Conservation (phyloP, 2,888 invertebrate species). For the Hirtodrosophila duncani region DNA sequence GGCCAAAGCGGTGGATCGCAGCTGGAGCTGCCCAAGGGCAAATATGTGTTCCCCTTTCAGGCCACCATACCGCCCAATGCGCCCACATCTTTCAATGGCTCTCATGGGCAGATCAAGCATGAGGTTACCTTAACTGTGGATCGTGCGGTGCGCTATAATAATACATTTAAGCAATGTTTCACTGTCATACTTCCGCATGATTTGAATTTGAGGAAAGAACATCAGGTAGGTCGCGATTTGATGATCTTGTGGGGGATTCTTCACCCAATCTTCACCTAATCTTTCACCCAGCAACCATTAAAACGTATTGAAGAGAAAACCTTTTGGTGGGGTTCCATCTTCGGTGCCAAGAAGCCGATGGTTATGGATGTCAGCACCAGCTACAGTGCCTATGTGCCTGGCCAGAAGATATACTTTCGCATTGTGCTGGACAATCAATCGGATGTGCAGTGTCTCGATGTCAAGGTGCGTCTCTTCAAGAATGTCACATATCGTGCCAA, state of each 20-base stretch:
- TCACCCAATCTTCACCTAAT: neutral
- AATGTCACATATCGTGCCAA: constrained; percentile 78
- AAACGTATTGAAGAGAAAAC: constrained; percentile 85
- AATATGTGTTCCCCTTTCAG: constrained; percentile 86
- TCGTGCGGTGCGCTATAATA: constrained; percentile 91
- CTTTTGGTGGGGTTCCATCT: constrained; percentile 84
- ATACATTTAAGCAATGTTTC: constrained; percentile 88
- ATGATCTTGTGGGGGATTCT: neutral
- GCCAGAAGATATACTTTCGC: constrained; percentile 84
- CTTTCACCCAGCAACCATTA: constrained; percentile 81
- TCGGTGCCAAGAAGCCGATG: constrained; percentile 86
- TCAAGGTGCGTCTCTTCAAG: constrained; percentile 83
- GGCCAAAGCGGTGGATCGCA: constrained; percentile 80
- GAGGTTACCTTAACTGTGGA: constrained; percentile 87
- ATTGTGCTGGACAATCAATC: constrained; percentile 87
- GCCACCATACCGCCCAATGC: constrained; percentile 81
- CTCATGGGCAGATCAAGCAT: constrained; percentile 87
- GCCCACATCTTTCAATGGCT: constrained; percentile 88
- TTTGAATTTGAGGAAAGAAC: constrained; percentile 85
- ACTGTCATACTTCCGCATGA: constrained; percentile 88
- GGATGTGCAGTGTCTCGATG: constrained; percentile 82
- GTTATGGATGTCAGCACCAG: constrained; percentile 83
- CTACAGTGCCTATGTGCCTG: constrained; percentile 86
- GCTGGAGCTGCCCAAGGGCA: constrained; percentile 84
- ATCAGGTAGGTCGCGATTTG: constrained; percentile 80